Percentiles rank a stretch among this genome's conserved stretches.
Conservation (phyloP, 2,888 invertebrate species). For the Cheilosia vernalis region DNA sequence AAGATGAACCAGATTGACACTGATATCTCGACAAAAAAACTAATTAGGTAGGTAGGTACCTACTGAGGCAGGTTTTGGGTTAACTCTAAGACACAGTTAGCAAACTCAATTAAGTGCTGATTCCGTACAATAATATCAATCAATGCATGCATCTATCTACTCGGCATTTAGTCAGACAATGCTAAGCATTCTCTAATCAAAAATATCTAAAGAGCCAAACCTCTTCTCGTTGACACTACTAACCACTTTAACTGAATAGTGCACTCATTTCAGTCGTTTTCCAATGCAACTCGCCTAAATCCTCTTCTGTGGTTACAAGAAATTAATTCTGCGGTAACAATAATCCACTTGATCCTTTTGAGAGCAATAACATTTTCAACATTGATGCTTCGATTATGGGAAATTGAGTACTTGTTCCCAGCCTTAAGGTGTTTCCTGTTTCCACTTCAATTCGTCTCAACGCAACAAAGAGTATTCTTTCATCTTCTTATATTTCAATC, state of each 20-base stretch:
- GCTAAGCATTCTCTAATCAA: too few species aligned
- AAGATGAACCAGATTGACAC: too few species aligned
- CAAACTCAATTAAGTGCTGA: too few species aligned
- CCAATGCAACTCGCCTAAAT: conserved; percentile 4
- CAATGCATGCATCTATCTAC: too few species aligned
- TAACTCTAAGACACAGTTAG: too few species aligned
- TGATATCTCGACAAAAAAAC: too few species aligned
- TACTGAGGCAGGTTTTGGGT: too few species aligned
- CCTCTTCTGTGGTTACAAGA: conserved; percentile 21
- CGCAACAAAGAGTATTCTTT: conserved; percentile 12
- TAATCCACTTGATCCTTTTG: conserved; percentile 2
- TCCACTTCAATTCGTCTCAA: conserved; percentile 31
- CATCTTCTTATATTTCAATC: not conserved
- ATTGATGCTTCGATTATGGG: conserved; percentile 27
- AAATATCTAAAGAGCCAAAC: too few species aligned
- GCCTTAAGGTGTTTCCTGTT: conserved; percentile 22
- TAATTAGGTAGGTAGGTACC: too few species aligned
- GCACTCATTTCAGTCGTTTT: not conserved
- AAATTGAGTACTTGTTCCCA: conserved; percentile 32
- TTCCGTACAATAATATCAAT: too few species aligned
- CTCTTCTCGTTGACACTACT: too few species aligned
- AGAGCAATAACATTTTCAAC: not conserved
- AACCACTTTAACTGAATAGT: not conserved
- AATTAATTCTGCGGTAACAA: not conserved
- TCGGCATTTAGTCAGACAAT: too few species aligned